phyloP scores from a whole-genome alignment of 1,140 invertebrate genomes.

The Tetramorium parvispinum region DNA sequence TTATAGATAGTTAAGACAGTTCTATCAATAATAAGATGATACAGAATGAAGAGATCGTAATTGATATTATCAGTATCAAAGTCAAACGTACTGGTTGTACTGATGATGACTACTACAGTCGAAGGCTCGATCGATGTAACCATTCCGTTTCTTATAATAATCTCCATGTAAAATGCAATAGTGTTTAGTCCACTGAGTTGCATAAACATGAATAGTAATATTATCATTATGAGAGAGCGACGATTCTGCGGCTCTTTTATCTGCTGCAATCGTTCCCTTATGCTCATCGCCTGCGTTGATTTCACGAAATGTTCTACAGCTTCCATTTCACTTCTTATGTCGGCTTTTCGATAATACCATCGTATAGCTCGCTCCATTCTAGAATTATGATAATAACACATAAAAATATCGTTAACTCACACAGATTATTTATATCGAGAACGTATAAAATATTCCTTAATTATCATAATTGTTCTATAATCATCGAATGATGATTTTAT shows the following conservation, averaged over 20 bases:
- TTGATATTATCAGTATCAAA: background rate
- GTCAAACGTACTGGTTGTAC: conserved; percentile 87
- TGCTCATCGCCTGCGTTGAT: conserved; percentile 22
- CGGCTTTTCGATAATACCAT: conserved; percentile 75
- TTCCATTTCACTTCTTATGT: conserved; percentile 70
- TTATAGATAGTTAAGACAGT: background rate
- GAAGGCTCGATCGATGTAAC: conserved; percentile 83
- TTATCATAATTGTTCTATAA: background rate
- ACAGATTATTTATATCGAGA: background rate
- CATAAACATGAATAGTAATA: conserved; percentile 90
- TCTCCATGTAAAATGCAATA: conserved; percentile 91
- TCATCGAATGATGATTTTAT: background rate
- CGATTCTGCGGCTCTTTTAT: conserved; percentile 83
- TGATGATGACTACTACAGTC: conserved; percentile 88
- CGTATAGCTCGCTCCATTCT: conserved; percentile 82
- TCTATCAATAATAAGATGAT: background rate
- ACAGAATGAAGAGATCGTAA: background rate
- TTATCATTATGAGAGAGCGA: conserved; percentile 88
- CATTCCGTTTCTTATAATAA: conserved; percentile 89
- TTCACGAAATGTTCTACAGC: conserved; percentile 71
- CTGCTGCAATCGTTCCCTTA: conserved; percentile 50
- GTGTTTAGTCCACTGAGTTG: conserved; percentile 92
- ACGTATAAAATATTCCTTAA: background rate
- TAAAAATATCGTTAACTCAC: background rate
- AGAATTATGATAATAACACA: background rate